Evolutionary conservation across 1,140 invertebrate species (phyloP).

Genomic region (Brachystomella parvula): DNA sequence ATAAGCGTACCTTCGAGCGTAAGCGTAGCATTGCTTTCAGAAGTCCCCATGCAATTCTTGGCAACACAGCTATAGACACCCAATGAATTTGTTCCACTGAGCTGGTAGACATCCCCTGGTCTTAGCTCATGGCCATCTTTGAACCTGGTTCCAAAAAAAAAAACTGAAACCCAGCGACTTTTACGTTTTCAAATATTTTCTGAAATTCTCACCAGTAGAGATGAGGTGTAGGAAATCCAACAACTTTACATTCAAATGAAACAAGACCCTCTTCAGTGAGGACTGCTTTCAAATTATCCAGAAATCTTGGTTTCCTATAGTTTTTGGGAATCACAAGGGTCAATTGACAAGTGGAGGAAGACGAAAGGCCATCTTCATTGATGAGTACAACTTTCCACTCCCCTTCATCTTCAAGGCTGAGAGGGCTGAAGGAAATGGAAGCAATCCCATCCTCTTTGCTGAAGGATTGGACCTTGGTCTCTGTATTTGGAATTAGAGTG

Average conservation of each 20-base stretch:
- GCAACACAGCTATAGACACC: conserved; percentile 88
- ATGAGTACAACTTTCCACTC: conserved; percentile 70
- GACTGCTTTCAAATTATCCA: conserved; percentile 77
- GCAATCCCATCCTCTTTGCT: conserved; percentile 11
- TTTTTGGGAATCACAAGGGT: conserved; percentile 63
- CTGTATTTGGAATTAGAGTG: not conserved
- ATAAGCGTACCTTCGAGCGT: conserved; percentile 72
- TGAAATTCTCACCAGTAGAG: conserved; percentile 50
- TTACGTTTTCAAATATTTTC: not conserved
- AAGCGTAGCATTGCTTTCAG: conserved; percentile 71
- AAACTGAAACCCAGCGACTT: not conserved
- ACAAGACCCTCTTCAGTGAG: conserved; percentile 82
- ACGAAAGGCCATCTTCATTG: not conserved
- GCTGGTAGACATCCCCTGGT: conserved; percentile 82
- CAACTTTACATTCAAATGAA: conserved; percentile 79
- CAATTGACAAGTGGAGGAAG: conserved; percentile 8
- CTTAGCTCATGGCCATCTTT: conserved; percentile 84
- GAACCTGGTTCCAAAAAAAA: conserved; percentile 53
- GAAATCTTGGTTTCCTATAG: conserved; percentile 76
- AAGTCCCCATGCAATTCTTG: conserved; percentile 82
- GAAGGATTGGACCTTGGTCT: not conserved
- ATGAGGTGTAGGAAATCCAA: conserved; percentile 53
- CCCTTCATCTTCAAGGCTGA: conserved; percentile 70
- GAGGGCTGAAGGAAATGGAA: conserved; percentile 48
- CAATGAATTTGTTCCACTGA: conserved; percentile 75